Evolutionary conservation across 2,888 invertebrate species (phyloP), one percentile per base, ranked within the genome.

Genomic region (Limnephilus auricula): DNA sequence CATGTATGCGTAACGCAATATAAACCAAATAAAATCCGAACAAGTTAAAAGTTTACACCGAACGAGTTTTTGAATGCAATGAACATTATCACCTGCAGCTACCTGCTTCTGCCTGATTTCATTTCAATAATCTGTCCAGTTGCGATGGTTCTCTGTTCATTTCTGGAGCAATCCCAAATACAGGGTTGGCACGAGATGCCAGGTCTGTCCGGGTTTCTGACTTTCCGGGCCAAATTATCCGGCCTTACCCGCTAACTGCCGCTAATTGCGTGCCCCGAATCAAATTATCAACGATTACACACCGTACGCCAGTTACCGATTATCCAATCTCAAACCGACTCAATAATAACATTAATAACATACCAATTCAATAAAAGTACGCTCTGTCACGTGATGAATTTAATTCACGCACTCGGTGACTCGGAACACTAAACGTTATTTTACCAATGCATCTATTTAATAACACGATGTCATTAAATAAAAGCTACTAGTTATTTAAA

Each of bases 231-330:
- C 34, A 25, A 83, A 83, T 83, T 31, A 80, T 37, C 45, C 80
- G 40, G 13, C 65, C 65, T 50, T 25, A 65, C 80, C 45, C 89
- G 30, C 89, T 79, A 65, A 90, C 79, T 90, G 78, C 90, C 84
- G 31, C 37, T 90, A 90, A 90, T 90, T 90, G 90, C 85, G 40
- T 79, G 79, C 34, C 30, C 85, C 85, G 50, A 90, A 90, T 90
- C 85, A 45, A 90, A 90, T 90, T 90, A 90, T 90, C 90, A 18
- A 40, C 85, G 85, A 90, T 90, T 86, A 90, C 90, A 90, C 84
- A 86, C 65, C 79, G 50, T n/a, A 34, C 82, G 32, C 83, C 37
- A 25, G 90, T 90, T 25, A 65, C 50, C 90, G 90, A 82, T 90
- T 90, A 90, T n/a, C 87, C 87, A 88, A 88, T 88, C 87, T 18